These are phyloP conservation scores for Oncorhynchus clarkii DNA, from an alignment of 2,113 vertebrate species.

Conservation along the genomic window DNA sequence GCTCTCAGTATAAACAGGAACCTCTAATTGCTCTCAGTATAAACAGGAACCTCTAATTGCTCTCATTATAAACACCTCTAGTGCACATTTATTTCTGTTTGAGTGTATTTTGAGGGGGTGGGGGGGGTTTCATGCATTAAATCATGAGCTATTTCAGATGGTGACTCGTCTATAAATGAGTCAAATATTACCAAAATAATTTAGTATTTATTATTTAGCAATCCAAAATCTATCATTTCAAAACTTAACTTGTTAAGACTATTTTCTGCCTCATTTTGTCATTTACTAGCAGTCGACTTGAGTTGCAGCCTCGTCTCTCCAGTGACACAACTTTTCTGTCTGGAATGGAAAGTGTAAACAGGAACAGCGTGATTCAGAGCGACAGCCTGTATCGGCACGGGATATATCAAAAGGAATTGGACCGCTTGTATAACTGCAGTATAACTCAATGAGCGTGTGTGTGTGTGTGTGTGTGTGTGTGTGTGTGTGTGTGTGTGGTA, in stretches of 20 bases:
- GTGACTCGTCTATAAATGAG: too few relatives aligned
- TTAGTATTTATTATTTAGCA: neutral
- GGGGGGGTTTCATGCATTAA: too few relatives aligned
- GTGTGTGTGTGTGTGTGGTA: slow-evolving; percentile 1
- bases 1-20: too few relatives aligned
- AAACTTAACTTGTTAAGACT: neutral
- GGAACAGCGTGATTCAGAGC: slow-evolving; percentile 68
- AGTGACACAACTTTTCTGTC: slow-evolving; percentile 64
- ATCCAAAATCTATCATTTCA: neutral
- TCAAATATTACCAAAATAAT: neutral
- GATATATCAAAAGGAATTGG: slow-evolving; percentile 76
- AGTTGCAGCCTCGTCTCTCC: slow-evolving; percentile 69
- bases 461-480: too few relatives aligned
- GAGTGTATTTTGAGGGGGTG: too few relatives aligned
- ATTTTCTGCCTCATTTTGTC: slow-evolving; percentile 29
- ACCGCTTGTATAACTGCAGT: slow-evolving; percentile 68
- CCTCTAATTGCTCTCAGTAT: too few relatives aligned
- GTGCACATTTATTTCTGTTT: too few relatives aligned
- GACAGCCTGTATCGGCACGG: slow-evolving; percentile 71
- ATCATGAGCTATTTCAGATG: neutral
- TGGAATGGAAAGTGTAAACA: slow-evolving; percentile 50
- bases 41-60: too few relatives aligned
- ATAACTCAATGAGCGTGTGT: too few relatives aligned
- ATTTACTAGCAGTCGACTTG: slow-evolving; percentile 40
- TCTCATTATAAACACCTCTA: too few relatives aligned